Evolutionary conservation across 1,140 invertebrate species (phyloP), one percentile per base, ranked within the genome.

Genomic region (Pseudomyrmex concolor): DNA sequence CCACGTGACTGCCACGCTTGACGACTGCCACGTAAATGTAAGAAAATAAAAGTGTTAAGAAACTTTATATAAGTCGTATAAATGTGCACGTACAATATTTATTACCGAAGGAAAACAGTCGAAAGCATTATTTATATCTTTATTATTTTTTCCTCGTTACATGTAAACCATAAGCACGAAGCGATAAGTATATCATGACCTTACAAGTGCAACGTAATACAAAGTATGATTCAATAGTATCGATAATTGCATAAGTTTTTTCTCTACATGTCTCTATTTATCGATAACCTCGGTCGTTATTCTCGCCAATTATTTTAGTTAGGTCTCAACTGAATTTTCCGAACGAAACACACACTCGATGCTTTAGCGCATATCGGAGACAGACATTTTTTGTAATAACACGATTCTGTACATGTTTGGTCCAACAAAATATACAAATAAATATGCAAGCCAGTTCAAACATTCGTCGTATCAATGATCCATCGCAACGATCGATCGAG

Each of bases 241-340:
- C 87, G 89, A 67, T 87, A 89, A 71, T 84, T 55, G 73, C 34
- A 63, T 89, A 86, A 89, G 88, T 89, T 89, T 72, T 50, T 57
- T 84, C 34, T 7, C 34, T 34, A 34, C 5, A 34, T 34, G 34
- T 7, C 34, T 7, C 5, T 34, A 34, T 34, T 34, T 34, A 34
- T 34, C 25, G 25, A 34, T 7, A 34, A 34, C 0, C 34, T 34
- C 34, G 34, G 5, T 34, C 34, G 34, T 34, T 34, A 34, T 34
- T 34, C 34, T 34, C 34, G 34, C 34, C 34, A 34, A 34, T 0
- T 0, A 34, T 34, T 34, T 34, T 7, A 34, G 34, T 34, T 7
- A 7, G 5, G 34, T 34, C 34, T 34, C 34, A 34, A 34, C 34
- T 7, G 34, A 34, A 34, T 34, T 34, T 34, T 34, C 34, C 34